phyloP scores from a whole-genome alignment of 2,888 invertebrate species.

The Aphrophora alni region DNA sequence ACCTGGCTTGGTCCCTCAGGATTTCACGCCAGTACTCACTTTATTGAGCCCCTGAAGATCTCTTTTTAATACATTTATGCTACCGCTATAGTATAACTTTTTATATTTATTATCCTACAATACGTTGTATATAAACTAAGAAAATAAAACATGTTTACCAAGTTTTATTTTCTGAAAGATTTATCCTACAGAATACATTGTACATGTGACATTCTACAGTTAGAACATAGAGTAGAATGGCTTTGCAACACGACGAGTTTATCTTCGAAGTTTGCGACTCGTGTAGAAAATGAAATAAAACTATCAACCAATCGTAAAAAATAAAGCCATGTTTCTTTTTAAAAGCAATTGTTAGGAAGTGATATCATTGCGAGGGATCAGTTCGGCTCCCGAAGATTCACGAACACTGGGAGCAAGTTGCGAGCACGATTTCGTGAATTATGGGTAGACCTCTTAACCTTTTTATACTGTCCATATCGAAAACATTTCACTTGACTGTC shows the following conservation, averaged over 20 bases:
- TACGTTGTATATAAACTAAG: too few species aligned
- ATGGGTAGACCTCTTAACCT: background rate
- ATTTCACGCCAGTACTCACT: too few species aligned
- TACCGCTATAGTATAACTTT: too few species aligned
- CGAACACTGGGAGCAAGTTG: background rate
- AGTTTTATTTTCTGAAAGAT: background rate
- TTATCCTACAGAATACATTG: background rate
- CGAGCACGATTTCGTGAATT: background rate
- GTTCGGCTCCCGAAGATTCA: background rate
- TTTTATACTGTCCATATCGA: background rate
- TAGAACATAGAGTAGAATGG: background rate
- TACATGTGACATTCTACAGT: too few species aligned
- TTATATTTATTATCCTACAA: too few species aligned
- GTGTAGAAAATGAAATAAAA: background rate
- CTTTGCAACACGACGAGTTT: background rate
- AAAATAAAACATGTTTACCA: too few species aligned
- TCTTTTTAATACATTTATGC: too few species aligned
- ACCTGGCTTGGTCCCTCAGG: too few species aligned
- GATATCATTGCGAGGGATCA: background rate
- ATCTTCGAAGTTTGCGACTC: background rate
- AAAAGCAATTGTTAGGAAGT: background rate
- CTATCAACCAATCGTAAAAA: background rate
- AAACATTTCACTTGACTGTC: background rate
- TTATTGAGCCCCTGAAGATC: too few species aligned
- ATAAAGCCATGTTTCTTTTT: background rate